phyloP scores from a whole-genome alignment of 1,140 invertebrate genomes.

The Dinothrombium tinctorium region DNA sequence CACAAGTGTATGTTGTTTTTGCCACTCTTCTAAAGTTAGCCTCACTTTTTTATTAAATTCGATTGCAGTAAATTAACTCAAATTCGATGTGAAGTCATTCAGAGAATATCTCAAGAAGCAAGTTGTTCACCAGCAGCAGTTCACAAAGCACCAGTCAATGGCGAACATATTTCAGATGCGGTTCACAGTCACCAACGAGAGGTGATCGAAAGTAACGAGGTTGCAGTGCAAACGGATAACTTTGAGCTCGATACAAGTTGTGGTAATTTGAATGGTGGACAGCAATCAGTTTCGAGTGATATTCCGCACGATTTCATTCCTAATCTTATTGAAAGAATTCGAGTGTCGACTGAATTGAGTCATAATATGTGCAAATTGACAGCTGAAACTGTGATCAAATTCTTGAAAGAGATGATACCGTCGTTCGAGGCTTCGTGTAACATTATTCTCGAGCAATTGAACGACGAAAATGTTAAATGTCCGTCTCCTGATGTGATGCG shows the following conservation, averaged over 20 bases:
- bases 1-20: constrained; percentile 27
- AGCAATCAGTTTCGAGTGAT: constrained; percentile 1
- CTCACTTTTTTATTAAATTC: background rate
- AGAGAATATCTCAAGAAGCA: no score
- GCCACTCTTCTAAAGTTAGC: background rate
- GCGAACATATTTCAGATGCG: background rate
- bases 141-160: background rate
- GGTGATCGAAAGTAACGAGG: no score
- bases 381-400: constrained; percentile 41
- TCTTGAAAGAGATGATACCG: constrained; percentile 17
- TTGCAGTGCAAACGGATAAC: no score
- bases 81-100: constrained; percentile 11
- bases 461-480: background rate
- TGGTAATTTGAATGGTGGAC: background rate
- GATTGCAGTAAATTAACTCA: constrained; percentile 9
- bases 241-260: no score
- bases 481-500: constrained; percentile 7
- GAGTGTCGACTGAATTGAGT: constrained; percentile 55
- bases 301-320: constrained; percentile 8
- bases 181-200: background rate
- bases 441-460: constrained; percentile 9
- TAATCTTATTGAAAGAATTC: constrained; percentile 28
- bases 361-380: constrained; percentile 64
- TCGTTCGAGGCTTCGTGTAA: constrained; percentile 16
- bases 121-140: background rate